Evolutionary conservation across 2,888 invertebrate species (phyloP).

Genomic region (Tachina grossa): DNA sequence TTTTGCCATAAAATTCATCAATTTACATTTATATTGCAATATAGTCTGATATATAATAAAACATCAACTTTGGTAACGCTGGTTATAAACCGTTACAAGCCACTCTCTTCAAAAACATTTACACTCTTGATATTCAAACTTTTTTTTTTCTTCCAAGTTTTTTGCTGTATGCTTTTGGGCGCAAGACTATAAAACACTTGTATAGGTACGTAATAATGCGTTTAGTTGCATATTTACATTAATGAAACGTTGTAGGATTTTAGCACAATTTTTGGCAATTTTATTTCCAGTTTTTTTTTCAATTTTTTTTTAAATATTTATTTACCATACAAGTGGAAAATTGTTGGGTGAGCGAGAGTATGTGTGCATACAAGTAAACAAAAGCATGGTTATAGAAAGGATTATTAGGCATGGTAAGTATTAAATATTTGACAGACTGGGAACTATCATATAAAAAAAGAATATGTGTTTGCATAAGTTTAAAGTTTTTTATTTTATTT

Average conservation of each 20-base stretch:
- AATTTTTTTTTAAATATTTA: background rate
- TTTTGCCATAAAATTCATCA: too few species aligned
- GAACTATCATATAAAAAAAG: background rate
- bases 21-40: too few species aligned
- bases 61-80: background rate
- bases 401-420: slow-evolving; percentile 26
- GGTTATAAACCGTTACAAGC: background rate
- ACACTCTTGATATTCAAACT: background rate
- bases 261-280: slow-evolving; percentile 44
- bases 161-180: slow-evolving; percentile 4
- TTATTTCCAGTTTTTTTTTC: background rate
- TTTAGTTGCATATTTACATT: background rate
- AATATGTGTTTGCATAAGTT: background rate
- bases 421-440: slow-evolving; percentile 43
- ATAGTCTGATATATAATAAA: too few species aligned
- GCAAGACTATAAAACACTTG: slow-evolving; percentile 3
- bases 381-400: background rate
- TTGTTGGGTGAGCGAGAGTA: background rate
- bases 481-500: slow-evolving; percentile 40
- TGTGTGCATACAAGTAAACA: background rate
- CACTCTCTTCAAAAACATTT: background rate
- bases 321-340: background rate
- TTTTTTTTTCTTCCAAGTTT: background rate
- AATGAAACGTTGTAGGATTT: background rate
- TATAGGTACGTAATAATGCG: background rate